These are phyloP conservation scores for Mola mola DNA, from an alignment of 2,113 vertebrate species.

Conservation along the genomic window DNA sequence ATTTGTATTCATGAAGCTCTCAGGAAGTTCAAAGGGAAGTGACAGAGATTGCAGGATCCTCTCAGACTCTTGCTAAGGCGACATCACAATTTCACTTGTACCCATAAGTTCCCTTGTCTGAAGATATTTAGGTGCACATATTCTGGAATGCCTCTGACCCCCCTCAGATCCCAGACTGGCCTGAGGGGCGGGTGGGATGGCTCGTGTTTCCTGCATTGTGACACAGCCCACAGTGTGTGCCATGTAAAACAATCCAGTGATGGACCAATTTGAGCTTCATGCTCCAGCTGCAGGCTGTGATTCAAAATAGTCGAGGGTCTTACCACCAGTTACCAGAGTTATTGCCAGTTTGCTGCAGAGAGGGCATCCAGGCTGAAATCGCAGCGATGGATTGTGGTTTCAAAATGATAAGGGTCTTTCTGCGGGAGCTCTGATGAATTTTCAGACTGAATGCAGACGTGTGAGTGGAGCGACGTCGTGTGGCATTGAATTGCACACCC, in stretches of 20 bases:
- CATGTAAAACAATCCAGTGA: constrained; percentile 48
- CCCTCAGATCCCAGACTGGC: constrained; percentile 34
- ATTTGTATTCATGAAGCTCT: constrained; percentile 70
- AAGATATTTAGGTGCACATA: neutral
- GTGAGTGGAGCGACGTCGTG: constrained; percentile 2
- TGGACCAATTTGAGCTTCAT: constrained; percentile 61
- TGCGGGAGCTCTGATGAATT: constrained; percentile 56
- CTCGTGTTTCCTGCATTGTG: constrained; percentile 47
- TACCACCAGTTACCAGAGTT: constrained; percentile 63
- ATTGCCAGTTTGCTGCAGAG: constrained; percentile 66
- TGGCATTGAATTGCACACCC: constrained; percentile 22
- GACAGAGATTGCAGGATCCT: neutral
- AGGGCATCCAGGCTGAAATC: constrained; percentile 60
- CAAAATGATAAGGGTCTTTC: constrained; percentile 70
- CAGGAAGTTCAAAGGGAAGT: constrained; percentile 70
- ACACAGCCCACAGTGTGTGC: constrained; percentile 45
- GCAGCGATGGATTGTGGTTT: constrained; percentile 65
- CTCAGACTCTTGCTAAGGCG: constrained; percentile 4
- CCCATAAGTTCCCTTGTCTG: no score
- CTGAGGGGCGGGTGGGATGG: constrained; percentile 19
- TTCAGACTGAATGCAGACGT: constrained; percentile 55
- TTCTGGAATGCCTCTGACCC: constrained; percentile 7
- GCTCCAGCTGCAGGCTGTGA: constrained; percentile 71
- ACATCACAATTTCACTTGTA: constrained; percentile 25
- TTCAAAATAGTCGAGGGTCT: constrained; percentile 70